Base-by-base conservation (phyloP, 2,113 vertebrate genomes). In the Paradoxurus hermaphroditus region DNA sequence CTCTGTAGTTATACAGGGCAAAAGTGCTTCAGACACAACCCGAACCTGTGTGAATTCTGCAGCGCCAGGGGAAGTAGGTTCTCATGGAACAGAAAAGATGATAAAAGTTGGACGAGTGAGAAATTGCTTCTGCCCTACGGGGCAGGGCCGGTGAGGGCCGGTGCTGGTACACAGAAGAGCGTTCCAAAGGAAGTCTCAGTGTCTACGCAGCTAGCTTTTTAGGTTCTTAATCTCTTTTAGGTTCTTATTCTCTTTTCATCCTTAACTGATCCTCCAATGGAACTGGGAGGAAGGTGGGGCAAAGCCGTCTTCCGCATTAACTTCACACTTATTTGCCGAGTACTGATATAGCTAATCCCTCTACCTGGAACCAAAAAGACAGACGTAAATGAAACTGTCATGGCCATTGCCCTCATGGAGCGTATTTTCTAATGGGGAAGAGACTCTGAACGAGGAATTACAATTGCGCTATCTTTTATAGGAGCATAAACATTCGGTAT, bases 91-190 rank as follows among this genome's bases (percentile, higher is more conserved):
- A n/a, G n/a, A n/a, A 56, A 59, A 59, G 12, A 46, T 5, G 44
- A 15, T n/a, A 27, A 41, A 70, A 34, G 21, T 16, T 29, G 7
- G 3, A 39, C 23, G 23, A 56, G 7, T 10, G 62, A 59, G 9
- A 23, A 29, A 56, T 29, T 19, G 10, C 7, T 70, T 78, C 44
- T 70, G 36, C 16, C 3, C 4, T 34, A 21, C 7, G 21, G 59
- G n/a, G 31, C 11, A 11, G 23, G 15, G 31, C 31, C 7, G 31
- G 31, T 7, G 36, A 62, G 23, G 21, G 29, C n/a, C 14, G n/a
- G 36, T 29, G 3, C 29, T 8, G 4, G 27, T 3, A 8, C 15
- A 36, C 7, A 59, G 11, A 39, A 5, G 8, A n/a, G 8, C 5
- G 1, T 70, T 59, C 36, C 5, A 59, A 46, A 78, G 6, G 13